phyloP scores from a whole-genome alignment of 2,888 invertebrate genomes.

The Trilocha varians region DNA sequence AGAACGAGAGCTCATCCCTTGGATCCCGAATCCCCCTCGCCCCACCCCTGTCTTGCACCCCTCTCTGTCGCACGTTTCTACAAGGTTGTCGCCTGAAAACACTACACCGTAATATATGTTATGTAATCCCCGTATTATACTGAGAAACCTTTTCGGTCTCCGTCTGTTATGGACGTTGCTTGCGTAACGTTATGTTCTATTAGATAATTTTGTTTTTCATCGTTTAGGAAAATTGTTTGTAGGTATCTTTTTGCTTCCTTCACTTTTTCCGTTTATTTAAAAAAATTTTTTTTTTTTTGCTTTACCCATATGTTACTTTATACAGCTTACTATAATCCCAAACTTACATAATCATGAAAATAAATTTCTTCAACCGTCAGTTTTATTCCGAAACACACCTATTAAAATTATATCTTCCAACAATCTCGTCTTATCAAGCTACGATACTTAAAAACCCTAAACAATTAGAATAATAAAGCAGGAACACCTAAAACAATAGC shows the following conservation, averaged over 20 bases:
- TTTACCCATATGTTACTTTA: too few relatives aligned
- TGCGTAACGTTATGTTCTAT: not conserved
- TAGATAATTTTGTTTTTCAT: too few relatives aligned
- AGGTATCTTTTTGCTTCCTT: too few relatives aligned
- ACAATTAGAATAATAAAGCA: not conserved
- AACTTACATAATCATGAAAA: too few relatives aligned
- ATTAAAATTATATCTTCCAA: too few relatives aligned
- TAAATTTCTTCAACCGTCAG: too few relatives aligned
- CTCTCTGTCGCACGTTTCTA: conserved; percentile 58
- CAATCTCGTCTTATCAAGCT: not conserved
- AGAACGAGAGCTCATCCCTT: conserved; percentile 74
- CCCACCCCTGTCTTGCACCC: conserved; percentile 53
- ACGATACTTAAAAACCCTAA: not conserved
- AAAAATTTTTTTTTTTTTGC: too few relatives aligned
- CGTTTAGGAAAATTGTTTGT: too few relatives aligned
- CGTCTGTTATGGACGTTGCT: not conserved
- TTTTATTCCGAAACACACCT: too few relatives aligned
- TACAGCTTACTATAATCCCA: too few relatives aligned
- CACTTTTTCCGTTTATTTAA: too few relatives aligned
- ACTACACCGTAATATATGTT: conserved; percentile 13
- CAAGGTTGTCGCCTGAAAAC: conserved; percentile 56
- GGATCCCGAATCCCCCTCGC: conserved; percentile 66
- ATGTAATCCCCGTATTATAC: not conserved
- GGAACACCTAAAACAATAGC: conserved; percentile 37
- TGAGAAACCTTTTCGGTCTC: not conserved